These are phyloP conservation scores for Volucella zonaria DNA, from an alignment of 2,888 invertebrate genomes.

Conservation along the genomic window DNA sequence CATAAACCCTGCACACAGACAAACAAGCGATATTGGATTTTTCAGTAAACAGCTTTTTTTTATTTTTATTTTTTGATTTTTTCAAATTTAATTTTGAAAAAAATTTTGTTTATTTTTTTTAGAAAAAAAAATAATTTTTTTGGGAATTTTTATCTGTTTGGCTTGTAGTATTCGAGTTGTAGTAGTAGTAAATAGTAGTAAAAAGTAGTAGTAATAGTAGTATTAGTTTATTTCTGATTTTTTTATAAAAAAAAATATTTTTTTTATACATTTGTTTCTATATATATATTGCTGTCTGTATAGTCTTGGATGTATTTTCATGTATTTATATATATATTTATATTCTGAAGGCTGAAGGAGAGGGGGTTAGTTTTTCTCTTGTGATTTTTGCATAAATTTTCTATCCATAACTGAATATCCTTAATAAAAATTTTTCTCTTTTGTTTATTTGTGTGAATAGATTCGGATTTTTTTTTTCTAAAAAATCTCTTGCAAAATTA, in stretches of 20 bases:
- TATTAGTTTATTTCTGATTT: conserved; percentile 56
- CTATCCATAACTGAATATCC: conserved; percentile 54
- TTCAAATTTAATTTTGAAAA: conserved; percentile 64
- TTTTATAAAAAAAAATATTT: conserved; percentile 16
- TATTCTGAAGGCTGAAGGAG: conserved; percentile 74
- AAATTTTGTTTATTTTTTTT: conserved; percentile 63
- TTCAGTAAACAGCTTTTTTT: conserved; percentile 76
- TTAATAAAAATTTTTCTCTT: conserved; percentile 44
- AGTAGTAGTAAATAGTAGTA: conserved; percentile 77
- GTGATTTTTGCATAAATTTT: conserved; percentile 51
- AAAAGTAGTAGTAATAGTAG: conserved; percentile 60
- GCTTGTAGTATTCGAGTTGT: conserved; percentile 83
- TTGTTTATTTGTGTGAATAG: conserved; percentile 63
- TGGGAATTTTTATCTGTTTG: conserved; percentile 77
- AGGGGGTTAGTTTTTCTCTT: conserved; percentile 74
- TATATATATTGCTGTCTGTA: conserved; percentile 62
- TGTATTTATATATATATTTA: conserved; percentile 72
- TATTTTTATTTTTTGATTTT: conserved; percentile 74
- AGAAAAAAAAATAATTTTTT: conserved; percentile 53
- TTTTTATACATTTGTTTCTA: conserved; percentile 22
- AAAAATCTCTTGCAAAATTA: conserved; percentile 59
- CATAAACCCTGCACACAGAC: conserved; percentile 85
- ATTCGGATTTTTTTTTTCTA: conserved; percentile 44
- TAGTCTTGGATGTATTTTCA: conserved; percentile 71
- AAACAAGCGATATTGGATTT: conserved; percentile 83